These are phyloP conservation scores for Hylia prasina DNA, from an alignment of 2,113 vertebrate genomes.

Conservation along the genomic window DNA sequence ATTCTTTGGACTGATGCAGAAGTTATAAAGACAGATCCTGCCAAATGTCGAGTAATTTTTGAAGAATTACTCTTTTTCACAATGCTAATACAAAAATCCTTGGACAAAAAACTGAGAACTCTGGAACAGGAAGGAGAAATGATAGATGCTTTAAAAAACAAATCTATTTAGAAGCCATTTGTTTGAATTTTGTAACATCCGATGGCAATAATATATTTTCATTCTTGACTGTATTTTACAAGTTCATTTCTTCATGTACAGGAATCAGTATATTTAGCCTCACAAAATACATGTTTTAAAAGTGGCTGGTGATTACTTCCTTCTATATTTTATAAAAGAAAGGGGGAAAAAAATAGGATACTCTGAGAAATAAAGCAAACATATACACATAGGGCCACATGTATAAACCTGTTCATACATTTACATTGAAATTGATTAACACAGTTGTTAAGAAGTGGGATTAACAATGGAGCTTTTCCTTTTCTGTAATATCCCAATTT, in stretches of 20 bases:
- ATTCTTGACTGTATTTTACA: background rate
- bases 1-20: conserved; percentile 25
- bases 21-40: conserved; percentile 4
- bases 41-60: conserved; percentile 38
- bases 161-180: conserved; percentile 19
- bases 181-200: background rate
- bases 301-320: background rate
- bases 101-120: conserved; percentile 10
- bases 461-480: background rate
- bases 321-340: background rate
- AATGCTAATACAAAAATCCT: conserved; percentile 40
- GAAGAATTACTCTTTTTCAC: conserved; percentile 48
- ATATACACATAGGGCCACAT: too few relatives aligned
- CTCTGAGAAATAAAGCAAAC: background rate
- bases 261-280: background rate
- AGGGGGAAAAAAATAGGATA: background rate
- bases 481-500: background rate
- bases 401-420: background rate
- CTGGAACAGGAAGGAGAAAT: conserved; percentile 32
- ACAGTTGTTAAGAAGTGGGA: background rate
- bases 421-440: background rate
- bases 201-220: background rate
- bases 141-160: conserved; percentile 6
- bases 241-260: background rate
- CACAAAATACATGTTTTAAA: background rate